Conservation (phyloP, 2,888 invertebrate genomes). For the Xestia rhomboidea region DNA sequence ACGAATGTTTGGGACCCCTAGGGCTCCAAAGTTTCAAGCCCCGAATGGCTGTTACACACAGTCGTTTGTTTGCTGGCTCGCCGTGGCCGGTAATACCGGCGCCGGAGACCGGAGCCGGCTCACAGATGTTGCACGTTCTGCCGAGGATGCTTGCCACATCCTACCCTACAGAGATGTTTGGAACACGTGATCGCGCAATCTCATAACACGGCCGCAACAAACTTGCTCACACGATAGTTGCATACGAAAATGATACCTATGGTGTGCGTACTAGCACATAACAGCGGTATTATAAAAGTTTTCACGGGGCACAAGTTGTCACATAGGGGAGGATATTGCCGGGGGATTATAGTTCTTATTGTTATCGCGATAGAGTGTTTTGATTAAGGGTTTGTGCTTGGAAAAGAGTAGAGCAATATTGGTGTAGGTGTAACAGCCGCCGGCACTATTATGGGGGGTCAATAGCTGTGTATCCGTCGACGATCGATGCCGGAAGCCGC, state of each 20-base stretch:
- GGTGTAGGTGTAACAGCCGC: conserved; percentile 71
- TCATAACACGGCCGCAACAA: conserved; percentile 60
- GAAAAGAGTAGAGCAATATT: conserved; percentile 72
- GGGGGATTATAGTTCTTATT: conserved; percentile 66
- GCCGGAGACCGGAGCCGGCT: conserved; percentile 50
- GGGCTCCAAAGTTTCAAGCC: conserved; percentile 66
- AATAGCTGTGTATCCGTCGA: conserved; percentile 80
- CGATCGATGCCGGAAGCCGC: conserved; percentile 83
- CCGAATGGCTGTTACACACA: conserved; percentile 62
- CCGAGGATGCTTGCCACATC: conserved; percentile 35
- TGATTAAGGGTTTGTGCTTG: conserved; percentile 58
- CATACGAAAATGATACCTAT: conserved; percentile 65
- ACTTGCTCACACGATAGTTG: conserved; percentile 57
- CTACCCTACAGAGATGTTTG: conserved; percentile 56
- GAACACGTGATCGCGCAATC: conserved; percentile 58
- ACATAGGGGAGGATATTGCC: conserved; percentile 44
- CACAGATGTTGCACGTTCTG: conserved; percentile 67
- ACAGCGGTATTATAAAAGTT: conserved; percentile 69
- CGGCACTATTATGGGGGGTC: conserved; percentile 80
- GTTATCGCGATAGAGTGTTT: conserved; percentile 55
- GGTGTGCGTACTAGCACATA: conserved; percentile 58
- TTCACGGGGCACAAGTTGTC: conserved; percentile 57
- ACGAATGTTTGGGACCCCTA: conserved; percentile 61
- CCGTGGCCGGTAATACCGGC: conserved; percentile 53
- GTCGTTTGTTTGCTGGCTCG: conserved; percentile 63